Conservation (phyloP, 2,113 vertebrate species). For the Delphinus delphis region DNA sequence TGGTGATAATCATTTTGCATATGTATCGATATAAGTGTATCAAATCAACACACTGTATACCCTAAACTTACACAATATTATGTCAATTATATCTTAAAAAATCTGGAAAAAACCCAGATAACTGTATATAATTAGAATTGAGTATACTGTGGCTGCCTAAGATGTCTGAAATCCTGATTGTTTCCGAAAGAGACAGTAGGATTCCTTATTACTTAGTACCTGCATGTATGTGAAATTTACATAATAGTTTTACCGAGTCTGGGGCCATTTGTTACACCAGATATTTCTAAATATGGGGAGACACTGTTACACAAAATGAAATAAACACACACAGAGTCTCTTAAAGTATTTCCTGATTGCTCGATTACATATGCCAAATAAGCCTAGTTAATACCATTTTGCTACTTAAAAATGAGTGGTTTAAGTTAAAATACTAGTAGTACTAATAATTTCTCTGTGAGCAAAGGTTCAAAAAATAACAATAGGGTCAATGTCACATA, state of each 20-base stretch:
- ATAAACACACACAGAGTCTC: neutral
- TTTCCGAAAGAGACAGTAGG: conserved; percentile 68
- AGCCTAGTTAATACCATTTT: neutral
- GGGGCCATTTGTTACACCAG: conserved; percentile 26
- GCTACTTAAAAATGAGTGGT: conserved; percentile 19
- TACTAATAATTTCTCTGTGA: neutral
- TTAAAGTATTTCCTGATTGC: neutral
- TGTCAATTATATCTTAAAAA: neutral
- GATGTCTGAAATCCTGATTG: conserved; percentile 67
- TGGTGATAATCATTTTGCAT: neutral
- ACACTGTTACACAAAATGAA: neutral
- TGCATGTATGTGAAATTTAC: neutral
- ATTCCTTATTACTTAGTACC: conserved; percentile 30
- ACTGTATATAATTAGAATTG: conserved; percentile 56
- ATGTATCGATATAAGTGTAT: neutral
- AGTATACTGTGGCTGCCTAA: conserved; percentile 56
- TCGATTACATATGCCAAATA: neutral
- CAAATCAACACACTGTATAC: neutral
- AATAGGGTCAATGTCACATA: neutral
- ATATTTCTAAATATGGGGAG: conserved; percentile 39
- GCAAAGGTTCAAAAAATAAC: conserved; percentile 24
- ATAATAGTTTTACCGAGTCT: neutral
- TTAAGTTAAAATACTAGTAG: conserved; percentile 38
- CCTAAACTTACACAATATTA: neutral
- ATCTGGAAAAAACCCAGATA: neutral